A percentile compares a stretch with the other conserved stretches of the same genome.
These are phyloP conservation scores for Pongo pygmaeus DNA, from an alignment of 2,113 vertebrate genomes.

Conservation along the genomic window DNA sequence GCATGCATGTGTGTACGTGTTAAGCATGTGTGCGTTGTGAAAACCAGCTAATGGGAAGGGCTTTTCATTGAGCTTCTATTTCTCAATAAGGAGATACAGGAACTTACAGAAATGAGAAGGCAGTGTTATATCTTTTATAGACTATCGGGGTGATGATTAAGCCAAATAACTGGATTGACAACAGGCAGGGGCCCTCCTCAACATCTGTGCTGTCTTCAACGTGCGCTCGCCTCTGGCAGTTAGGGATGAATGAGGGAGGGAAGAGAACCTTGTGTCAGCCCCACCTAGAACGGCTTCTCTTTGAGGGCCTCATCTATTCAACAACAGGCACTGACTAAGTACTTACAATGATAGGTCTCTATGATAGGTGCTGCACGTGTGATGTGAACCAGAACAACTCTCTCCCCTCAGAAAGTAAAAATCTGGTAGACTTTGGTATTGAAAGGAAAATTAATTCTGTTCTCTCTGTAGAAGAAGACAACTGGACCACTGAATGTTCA, in stretches of 20 bases:
- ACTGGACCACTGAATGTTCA: neutral
- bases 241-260: neutral
- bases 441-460: neutral
- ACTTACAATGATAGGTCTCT: fast-evolving
- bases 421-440: neutral
- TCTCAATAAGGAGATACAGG: neutral
- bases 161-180: neutral
- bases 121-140: neutral
- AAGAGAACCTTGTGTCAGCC: neutral
- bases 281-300: fast-evolving
- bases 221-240: neutral
- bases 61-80: neutral
- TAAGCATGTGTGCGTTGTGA: neutral
- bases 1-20: fast-evolving
- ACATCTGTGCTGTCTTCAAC: too few species aligned
- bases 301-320: neutral
- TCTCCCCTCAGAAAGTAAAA: neutral
- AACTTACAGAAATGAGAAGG: neutral
- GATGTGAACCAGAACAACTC: too few species aligned
- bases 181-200: fast-evolving
- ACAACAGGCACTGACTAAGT: neutral
- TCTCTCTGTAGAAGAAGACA: neutral
- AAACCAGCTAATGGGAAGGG: neutral
- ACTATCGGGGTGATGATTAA: fast-evolving
- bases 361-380: fast-evolving